Percentiles rank a stretch among this genome's conserved stretches.
phyloP scores from a whole-genome alignment of 92 coral and sea anemone species.

The Chrysogorgia sp. region DNA sequence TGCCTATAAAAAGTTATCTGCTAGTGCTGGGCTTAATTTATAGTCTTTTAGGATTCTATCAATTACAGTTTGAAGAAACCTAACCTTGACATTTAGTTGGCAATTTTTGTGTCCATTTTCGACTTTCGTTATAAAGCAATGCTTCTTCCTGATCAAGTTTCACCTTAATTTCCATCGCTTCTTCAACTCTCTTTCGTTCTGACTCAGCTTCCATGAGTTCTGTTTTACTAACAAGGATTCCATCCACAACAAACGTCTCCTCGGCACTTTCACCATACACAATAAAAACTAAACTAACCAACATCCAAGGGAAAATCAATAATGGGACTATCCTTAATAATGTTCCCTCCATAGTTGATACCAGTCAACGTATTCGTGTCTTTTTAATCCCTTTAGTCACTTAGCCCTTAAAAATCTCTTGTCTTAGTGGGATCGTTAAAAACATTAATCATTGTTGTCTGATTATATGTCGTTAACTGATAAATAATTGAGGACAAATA shows the following conservation, averaged over 20 bases:
- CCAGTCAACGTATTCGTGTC: too few species aligned
- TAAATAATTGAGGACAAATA: too few species aligned
- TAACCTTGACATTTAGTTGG: constrained; percentile 39
- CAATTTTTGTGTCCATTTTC: constrained; percentile 15
- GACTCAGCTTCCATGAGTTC: constrained; percentile 9
- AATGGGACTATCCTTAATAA: neutral
- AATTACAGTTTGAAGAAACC: neutral
- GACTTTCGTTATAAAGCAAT: constrained; percentile 25
- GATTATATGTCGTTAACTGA: too few species aligned
- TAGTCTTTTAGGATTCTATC: too few species aligned
- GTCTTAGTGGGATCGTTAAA: too few species aligned
- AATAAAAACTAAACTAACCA: neutral
- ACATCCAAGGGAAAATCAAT: neutral
- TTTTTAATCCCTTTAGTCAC: too few species aligned
- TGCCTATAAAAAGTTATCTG: too few species aligned
- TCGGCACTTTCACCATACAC: neutral
- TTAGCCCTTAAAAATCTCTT: too few species aligned
- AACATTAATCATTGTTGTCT: too few species aligned
- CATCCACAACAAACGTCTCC: constrained; percentile 26
- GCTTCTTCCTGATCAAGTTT: constrained; percentile 15
- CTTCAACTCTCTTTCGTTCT: constrained; percentile 5
- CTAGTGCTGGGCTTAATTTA: too few species aligned
- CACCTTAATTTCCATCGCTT: neutral
- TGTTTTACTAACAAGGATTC: constrained; percentile 21
- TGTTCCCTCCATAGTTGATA: neutral